A percentile compares a stretch with the other conserved stretches of the same genome.
phyloP scores from a whole-genome alignment of 2,113 vertebrate genomes.

The Xiphias gladius region DNA sequence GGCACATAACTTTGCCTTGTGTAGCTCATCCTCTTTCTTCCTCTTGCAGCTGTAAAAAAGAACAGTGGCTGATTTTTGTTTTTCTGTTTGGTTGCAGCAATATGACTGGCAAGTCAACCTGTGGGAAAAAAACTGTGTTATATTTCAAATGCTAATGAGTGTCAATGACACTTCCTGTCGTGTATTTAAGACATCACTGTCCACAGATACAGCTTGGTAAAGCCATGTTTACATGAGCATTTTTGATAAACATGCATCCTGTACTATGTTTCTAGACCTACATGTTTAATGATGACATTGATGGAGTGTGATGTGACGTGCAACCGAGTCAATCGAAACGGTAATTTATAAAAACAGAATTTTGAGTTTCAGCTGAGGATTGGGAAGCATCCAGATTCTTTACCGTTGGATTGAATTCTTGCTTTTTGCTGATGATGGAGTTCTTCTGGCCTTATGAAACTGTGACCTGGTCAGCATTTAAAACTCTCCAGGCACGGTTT shows the following conservation, averaged over 20 bases:
- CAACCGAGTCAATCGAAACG: background rate
- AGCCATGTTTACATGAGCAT: background rate
- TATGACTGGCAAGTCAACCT: slow-evolving; percentile 20
- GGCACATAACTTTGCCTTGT: slow-evolving; percentile 1
- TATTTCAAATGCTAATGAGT: slow-evolving; percentile 32
- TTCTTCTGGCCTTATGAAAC: slow-evolving; percentile 19
- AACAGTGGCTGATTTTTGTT: background rate
- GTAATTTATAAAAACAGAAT: background rate
- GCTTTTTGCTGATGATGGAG: slow-evolving; percentile 33
- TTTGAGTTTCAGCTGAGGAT: slow-evolving; percentile 2
- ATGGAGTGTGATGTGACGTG: background rate
- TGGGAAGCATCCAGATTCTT: slow-evolving; percentile 40
- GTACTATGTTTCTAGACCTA: background rate
- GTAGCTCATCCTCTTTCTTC: background rate
- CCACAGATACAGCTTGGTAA: background rate
- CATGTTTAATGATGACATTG: background rate
- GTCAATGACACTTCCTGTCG: background rate
- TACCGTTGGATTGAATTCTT: slow-evolving; percentile 19
- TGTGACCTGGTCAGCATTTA: slow-evolving; percentile 29
- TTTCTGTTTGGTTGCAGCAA: no score
- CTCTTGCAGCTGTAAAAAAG: slow-evolving; percentile 20
- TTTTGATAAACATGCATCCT: background rate
- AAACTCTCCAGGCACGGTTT: background rate
- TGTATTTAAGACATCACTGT: background rate
- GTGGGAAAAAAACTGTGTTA: background rate